These are phyloP conservation scores for Coturnix japonica DNA, from an alignment of 2,113 vertebrate genomes.

Conservation along the genomic window DNA sequence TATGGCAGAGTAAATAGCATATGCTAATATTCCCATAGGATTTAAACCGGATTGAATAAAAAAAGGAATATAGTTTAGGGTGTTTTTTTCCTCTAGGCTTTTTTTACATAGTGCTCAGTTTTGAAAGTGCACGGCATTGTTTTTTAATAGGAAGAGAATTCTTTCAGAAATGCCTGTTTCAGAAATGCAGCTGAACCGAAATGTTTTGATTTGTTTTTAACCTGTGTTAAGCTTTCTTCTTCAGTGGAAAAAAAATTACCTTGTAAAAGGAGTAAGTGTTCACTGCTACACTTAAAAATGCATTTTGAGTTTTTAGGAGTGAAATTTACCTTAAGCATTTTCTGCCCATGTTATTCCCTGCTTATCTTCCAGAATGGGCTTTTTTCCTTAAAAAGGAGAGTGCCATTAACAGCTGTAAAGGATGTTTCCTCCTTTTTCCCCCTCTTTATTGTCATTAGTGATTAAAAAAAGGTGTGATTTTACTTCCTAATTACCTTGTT, in stretches of 20 bases:
- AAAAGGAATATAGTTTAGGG: background rate
- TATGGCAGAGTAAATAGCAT: background rate
- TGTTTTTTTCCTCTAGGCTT: background rate
- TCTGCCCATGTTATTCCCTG: constrained; percentile 2
- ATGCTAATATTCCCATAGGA: background rate
- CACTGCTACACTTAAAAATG: background rate
- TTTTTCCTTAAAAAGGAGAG: background rate
- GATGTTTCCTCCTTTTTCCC: background rate
- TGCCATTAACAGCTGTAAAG: background rate
- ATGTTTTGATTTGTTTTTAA: background rate
- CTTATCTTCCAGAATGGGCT: background rate
- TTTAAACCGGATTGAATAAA: background rate
- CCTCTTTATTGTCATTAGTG: background rate
- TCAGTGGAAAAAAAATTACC: background rate
- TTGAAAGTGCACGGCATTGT: background rate
- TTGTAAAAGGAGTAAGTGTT: background rate
- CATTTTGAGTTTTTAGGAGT: background rate
- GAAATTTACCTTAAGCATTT: background rate
- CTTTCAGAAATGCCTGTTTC: background rate
- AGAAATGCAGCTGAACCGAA: background rate
- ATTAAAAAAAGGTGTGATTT: background rate
- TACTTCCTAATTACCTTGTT: background rate
- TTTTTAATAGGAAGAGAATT: background rate
- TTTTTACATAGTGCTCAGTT: accelerated
- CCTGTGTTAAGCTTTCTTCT: background rate